phyloP scores from a whole-genome alignment of 2,888 invertebrate genomes.

The Phymatocera aterrima region DNA sequence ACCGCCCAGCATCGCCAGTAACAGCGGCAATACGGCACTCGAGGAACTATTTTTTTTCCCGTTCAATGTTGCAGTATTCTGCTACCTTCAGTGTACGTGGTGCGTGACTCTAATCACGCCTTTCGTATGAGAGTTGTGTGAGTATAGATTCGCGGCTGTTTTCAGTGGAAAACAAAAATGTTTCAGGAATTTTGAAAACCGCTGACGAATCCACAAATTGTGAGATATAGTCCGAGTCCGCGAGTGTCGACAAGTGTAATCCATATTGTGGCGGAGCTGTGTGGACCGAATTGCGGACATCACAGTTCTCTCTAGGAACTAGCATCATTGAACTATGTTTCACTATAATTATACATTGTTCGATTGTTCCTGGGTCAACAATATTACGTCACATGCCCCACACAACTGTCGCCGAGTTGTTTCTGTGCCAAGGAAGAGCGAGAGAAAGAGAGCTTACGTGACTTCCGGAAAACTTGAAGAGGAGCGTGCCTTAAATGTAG shows the following conservation, averaged over 20 bases:
- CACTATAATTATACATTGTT: conserved; percentile 5
- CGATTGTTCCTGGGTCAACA: not conserved
- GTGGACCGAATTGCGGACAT: too few relatives aligned
- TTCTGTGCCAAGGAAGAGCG: not conserved
- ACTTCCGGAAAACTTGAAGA: not conserved
- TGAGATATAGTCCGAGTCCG: too few relatives aligned
- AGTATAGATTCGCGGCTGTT: too few relatives aligned
- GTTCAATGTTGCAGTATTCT: not conserved
- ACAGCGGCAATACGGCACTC: not conserved
- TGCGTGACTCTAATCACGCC: conserved; percentile 1
- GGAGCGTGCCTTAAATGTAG: not conserved
- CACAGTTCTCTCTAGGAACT: too few relatives aligned
- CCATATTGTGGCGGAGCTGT: too few relatives aligned
- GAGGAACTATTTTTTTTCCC: not conserved
- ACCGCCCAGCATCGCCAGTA: not conserved
- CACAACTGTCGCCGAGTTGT: not conserved
- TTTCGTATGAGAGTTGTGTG: too few relatives aligned
- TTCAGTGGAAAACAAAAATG: too few relatives aligned
- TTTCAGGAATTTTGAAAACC: too few relatives aligned
- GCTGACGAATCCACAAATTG: too few relatives aligned
- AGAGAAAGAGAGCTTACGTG: conserved; percentile 9
- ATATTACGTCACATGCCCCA: not conserved
- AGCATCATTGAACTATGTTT: too few relatives aligned
- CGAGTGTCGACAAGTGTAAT: too few relatives aligned
- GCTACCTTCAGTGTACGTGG: not conserved